Conservation (phyloP, 2,797 vertebrate species). For the Premnoplex brunnescens region DNA sequence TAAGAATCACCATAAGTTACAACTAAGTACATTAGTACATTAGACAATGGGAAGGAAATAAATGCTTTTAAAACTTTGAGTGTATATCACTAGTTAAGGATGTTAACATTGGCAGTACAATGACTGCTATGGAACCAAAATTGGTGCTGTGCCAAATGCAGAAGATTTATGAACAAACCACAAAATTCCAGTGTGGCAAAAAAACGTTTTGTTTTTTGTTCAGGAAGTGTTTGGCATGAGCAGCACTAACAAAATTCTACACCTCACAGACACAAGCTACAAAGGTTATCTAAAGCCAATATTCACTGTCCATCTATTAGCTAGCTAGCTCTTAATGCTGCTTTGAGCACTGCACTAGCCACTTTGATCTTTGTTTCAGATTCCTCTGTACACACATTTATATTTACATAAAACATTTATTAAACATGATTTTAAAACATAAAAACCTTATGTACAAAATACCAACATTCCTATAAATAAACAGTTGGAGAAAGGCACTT, state of each 20-base stretch:
- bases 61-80: neutral
- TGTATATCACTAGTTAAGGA: neutral
- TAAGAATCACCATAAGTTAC: neutral
- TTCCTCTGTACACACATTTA: slow-evolving; percentile 78
- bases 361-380: slow-evolving; percentile 70
- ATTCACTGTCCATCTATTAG: slow-evolving; percentile 59
- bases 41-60: neutral
- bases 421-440: slow-evolving; percentile 77
- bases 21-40: neutral
- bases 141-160: slow-evolving; percentile 12
- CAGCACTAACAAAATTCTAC: slow-evolving; percentile 57
- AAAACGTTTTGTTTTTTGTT: neutral
- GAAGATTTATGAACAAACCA: slow-evolving; percentile 7
- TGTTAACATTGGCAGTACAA: neutral
- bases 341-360: slow-evolving; percentile 68
- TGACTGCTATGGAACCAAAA: slow-evolving; percentile 32
- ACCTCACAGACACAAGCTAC: slow-evolving; percentile 64
- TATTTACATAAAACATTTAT: slow-evolving; percentile 80
- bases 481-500: slow-evolving; percentile 85
- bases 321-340: slow-evolving; percentile 67
- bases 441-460: slow-evolving; percentile 81
- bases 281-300: slow-evolving; percentile 65
- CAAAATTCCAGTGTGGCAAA: neutral
- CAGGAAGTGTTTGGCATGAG: slow-evolving; percentile 41
- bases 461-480: slow-evolving; percentile 85